Base-by-base conservation (phyloP, 64 coral and sea anemone genomes). In the Acropora tenuis region DNA sequence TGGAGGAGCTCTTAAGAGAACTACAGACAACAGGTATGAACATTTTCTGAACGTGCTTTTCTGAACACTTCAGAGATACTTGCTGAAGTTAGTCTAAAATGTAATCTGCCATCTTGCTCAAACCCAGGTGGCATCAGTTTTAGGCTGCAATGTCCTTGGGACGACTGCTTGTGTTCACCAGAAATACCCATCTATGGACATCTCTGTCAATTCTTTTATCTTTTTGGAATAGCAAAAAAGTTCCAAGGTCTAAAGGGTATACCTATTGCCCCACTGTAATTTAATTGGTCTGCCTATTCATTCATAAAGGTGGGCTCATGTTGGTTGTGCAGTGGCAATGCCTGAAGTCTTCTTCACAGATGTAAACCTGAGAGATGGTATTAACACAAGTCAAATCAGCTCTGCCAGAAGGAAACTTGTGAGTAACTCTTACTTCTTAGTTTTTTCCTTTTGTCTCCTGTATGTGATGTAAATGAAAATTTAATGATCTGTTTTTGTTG, bases 321-420 rank as follows among this genome's bases (percentile, higher is more conserved):
- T 97, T 88, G 95, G 91, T 6, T 97, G 95, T 74, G 95, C 95
- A 41, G 48, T 97, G 43, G 84, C 92, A 19, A 73, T 97, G 67
- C 95, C 95, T 60, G 95, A 97, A 82, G 95, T 91, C 5, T 80
- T 59, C 40, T 97, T 97, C 84, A 76, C 87, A 40, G 72, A 97
- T 18, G 86, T 94, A 13, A 89, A 78, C 18, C 48, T 61, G 11
- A 73, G 95, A 78, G 77, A 83, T 11, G 80, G 57, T 55, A 94
- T 97, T 13, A 77, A 88, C 19, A 97, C 83, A 40, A 73, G 79
- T 63, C 73, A 88, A 60, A 90, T 97, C 66, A 74, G 83, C 40
- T 79, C 83, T 83, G 92, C 91, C 4, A 93, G 95, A 48, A 94
- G 72, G 83, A 97, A 97, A 65, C 89, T 97, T 69, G 95, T 97